Percentiles rank a stretch among this genome's conserved stretches.
Evolutionary conservation across 2,113 vertebrate genomes (phyloP).

Genomic region (Aix galericulata): DNA sequence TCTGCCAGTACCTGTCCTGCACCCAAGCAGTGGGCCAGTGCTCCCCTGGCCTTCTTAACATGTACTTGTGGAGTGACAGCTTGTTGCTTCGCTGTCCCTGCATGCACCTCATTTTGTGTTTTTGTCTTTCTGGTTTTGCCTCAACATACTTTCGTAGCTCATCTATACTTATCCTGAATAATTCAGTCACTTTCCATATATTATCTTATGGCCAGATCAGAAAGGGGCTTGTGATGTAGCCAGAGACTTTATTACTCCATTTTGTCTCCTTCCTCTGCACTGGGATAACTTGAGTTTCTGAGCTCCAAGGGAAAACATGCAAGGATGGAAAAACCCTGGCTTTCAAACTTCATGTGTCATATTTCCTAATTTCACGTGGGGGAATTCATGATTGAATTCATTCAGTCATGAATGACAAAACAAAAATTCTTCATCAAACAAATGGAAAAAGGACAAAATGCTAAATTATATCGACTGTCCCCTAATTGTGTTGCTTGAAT

Average conservation of each 20-base stretch:
- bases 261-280: not conserved
- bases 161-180: not conserved
- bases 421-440: not conserved
- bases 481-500: not conserved
- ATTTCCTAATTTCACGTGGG: slow-evolving; percentile 20
- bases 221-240: not conserved
- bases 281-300: not conserved
- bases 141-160: not conserved
- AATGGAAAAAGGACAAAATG: not conserved
- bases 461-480: not conserved
- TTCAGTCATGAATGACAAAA: not conserved
- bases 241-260: not conserved
- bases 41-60: not conserved
- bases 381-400: not conserved
- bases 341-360: not conserved
- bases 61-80: not conserved
- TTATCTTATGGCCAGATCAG: not conserved
- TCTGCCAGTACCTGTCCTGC: fast-evolving
- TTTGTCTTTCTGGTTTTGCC: not conserved
- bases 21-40: not conserved
- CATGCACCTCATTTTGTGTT: not conserved
- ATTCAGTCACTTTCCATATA: not conserved
- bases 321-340: not conserved
- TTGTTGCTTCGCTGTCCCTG: not conserved
- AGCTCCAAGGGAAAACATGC: not conserved